These are phyloP conservation scores for Apamea anceps DNA, from an alignment of 2,888 invertebrate genomes.

Conservation along the genomic window DNA sequence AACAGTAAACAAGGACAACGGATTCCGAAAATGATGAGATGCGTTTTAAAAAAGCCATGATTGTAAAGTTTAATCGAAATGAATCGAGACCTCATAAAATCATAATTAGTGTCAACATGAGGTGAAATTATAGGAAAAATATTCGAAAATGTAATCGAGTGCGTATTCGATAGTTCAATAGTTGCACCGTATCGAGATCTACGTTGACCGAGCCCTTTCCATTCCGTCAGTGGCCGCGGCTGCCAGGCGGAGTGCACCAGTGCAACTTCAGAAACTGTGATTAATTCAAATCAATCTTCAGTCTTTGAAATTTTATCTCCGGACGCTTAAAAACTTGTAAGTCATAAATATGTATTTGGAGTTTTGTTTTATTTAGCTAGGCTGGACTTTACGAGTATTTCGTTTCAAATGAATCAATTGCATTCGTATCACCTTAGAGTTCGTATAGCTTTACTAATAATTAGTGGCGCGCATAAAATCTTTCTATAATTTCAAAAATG, in stretches of 20 bases:
- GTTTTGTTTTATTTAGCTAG: neutral
- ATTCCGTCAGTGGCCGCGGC: conserved; percentile 6
- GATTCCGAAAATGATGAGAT: too few relatives aligned
- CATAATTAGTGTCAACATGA: neutral
- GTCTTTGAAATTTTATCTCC: neutral
- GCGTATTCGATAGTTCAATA: conserved; percentile 28
- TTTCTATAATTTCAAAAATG: neutral
- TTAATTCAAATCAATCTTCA: conserved; percentile 13
- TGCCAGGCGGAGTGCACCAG: conserved; percentile 10
- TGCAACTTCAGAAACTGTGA: neutral
- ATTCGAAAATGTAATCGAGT: conserved; percentile 5
- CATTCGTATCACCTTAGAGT: neutral
- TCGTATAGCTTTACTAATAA: neutral
- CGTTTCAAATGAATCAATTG: neutral
- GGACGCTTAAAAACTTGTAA: conserved; percentile 9
- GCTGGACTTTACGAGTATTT: neutral
- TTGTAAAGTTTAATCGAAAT: neutral
- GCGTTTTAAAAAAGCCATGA: neutral
- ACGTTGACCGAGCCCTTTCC: neutral
- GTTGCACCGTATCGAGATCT: conserved; percentile 3
- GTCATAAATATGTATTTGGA: neutral
- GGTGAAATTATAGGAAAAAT: neutral
- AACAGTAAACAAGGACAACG: neutral
- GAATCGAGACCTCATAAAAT: too few relatives aligned
- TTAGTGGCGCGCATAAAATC: neutral